These are phyloP conservation scores for Caenorhabditis sulstoni DNA, from an alignment of 2,888 invertebrate genomes.

Conservation along the genomic window DNA sequence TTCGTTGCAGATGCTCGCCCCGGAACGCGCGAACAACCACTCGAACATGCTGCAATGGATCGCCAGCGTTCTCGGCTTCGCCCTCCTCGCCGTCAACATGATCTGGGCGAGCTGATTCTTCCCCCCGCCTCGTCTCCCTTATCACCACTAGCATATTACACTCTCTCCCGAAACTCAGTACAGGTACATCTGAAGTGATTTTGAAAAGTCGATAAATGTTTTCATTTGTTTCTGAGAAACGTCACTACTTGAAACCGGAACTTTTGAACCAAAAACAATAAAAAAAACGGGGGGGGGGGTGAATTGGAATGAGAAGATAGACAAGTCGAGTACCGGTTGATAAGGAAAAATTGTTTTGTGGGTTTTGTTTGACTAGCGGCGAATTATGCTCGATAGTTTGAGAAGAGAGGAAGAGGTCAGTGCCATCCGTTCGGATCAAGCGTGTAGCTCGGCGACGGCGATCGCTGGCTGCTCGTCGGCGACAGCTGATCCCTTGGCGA, in stretches of 20 bases:
- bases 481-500: conserved; percentile 56
- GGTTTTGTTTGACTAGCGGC: neutral
- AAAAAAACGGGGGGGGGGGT: neutral
- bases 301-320: neutral
- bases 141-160: conserved; percentile 23
- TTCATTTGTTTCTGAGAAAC: too few species aligned
- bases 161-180: neutral
- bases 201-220: too few species aligned
- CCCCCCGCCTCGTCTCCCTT: neutral
- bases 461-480: conserved; percentile 48
- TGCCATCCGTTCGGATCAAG: conserved; percentile 50
- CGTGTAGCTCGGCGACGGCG: conserved; percentile 46
- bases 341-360: conserved; percentile 9
- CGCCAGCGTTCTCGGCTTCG: conserved; percentile 67
- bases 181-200: too few species aligned
- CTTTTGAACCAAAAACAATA: neutral
- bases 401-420: neutral
- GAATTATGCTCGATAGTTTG: neutral
- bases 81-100: conserved; percentile 67
- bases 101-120: conserved; percentile 30
- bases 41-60: conserved; percentile 72
- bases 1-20: conserved; percentile 67
- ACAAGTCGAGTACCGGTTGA: conserved; percentile 3
- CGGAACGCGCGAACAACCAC: conserved; percentile 71
- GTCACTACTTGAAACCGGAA: conserved; percentile 18